Evolutionary conservation across 2,113 vertebrate genomes (phyloP).

Genomic region (Tauraco erythrolophus): DNA sequence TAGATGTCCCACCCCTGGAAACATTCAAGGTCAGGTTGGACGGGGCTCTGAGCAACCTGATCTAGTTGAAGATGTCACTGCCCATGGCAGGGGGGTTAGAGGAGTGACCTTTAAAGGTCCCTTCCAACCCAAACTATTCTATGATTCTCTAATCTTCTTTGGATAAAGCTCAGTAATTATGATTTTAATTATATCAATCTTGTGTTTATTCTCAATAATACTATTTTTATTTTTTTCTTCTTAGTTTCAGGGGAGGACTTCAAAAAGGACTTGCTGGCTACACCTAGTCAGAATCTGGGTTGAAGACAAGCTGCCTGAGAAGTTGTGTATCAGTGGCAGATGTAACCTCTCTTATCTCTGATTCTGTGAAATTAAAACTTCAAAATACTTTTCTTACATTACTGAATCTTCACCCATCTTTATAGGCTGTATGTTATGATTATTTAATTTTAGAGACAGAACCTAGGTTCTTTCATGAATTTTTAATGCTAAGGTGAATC

Average conservation of each 20-base stretch:
- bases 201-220: neutral
- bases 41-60: too few relatives aligned
- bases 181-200: neutral
- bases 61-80: too few relatives aligned
- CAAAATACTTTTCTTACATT: neutral
- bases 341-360: rapidly evolving
- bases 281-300: neutral
- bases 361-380: neutral
- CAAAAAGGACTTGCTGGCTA: neutral
- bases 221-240: neutral
- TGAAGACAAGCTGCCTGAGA: neutral
- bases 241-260: neutral
- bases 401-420: neutral
- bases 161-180: neutral
- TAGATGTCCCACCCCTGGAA: too few relatives aligned
- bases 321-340: neutral
- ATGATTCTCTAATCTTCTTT: neutral
- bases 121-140: too few relatives aligned
- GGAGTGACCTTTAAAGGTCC: too few relatives aligned
- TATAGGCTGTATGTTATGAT: neutral
- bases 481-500: neutral
- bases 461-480: neutral
- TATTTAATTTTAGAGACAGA: neutral
- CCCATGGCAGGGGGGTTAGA: too few relatives aligned
- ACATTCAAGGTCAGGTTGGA: too few relatives aligned